Evolutionary conservation across 2,113 vertebrate species (phyloP).

Genomic region (Tylochromis polylepis): DNA sequence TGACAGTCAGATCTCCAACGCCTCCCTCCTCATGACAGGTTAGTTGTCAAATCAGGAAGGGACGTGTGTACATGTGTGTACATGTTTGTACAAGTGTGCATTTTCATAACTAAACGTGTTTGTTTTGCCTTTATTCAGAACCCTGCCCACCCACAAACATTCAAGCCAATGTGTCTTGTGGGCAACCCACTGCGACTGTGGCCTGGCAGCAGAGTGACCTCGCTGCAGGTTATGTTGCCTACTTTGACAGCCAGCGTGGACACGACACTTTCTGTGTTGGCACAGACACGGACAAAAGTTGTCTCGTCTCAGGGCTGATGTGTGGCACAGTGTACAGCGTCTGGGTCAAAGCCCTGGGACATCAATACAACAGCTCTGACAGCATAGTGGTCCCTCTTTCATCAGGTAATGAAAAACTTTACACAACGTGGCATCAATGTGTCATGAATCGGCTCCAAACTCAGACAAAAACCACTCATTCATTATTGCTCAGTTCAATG

Average conservation of each 20-base stretch:
- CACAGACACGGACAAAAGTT: neutral
- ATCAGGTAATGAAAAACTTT: slow-evolving; percentile 46
- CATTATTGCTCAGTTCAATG: neutral
- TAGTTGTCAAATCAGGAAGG: neutral
- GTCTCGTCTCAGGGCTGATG: slow-evolving; percentile 39
- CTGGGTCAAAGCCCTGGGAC: slow-evolving; percentile 52
- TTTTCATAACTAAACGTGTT: neutral
- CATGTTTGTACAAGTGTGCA: neutral
- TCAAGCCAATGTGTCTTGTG: slow-evolving; percentile 37
- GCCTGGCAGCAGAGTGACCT: slow-evolving; percentile 62
- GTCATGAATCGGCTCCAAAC: too few relatives aligned
- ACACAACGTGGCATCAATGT: neutral
- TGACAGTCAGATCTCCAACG: slow-evolving; percentile 7
- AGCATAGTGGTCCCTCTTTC: slow-evolving; percentile 34
- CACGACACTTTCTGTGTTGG: slow-evolving; percentile 17
- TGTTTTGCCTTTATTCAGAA: slow-evolving; percentile 31
- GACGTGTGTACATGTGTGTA: neutral
- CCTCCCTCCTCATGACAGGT: slow-evolving; percentile 58
- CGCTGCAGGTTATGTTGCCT: slow-evolving; percentile 54
- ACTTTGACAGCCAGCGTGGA: slow-evolving; percentile 23
- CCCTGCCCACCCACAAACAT: slow-evolving; percentile 62
- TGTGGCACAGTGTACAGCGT: slow-evolving; percentile 60
- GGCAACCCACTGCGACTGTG: slow-evolving; percentile 18
- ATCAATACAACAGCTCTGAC: slow-evolving; percentile 56
- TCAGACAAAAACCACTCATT: neutral